phyloP scores from a whole-genome alignment of 2,797 vertebrate species.

The Carcharodon carcharias region DNA sequence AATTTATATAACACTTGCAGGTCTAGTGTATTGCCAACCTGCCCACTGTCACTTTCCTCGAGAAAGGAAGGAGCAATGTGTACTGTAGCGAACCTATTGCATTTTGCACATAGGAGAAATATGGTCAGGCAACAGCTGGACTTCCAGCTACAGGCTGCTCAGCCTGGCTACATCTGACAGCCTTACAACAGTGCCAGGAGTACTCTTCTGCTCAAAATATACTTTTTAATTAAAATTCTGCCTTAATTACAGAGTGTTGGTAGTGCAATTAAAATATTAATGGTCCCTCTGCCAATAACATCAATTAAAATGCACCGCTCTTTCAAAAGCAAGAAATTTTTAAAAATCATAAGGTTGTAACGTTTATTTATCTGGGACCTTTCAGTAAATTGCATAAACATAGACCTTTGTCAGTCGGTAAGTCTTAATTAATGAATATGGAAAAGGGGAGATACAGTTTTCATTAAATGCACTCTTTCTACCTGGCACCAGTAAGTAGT shows the following conservation, averaged over 20 bases:
- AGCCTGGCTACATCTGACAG: slow-evolving; percentile 19
- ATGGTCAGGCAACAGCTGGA: slow-evolving; percentile 14
- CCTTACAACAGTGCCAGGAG: not conserved
- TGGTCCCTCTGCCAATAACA: not conserved
- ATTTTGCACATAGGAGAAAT: not conserved
- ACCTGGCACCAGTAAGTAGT: not conserved
- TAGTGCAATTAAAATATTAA: slow-evolving; percentile 16
- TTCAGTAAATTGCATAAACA: not conserved
- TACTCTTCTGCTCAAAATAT: not conserved
- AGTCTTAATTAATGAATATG: not conserved
- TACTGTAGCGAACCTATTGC: not conserved
- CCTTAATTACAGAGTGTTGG: slow-evolving; percentile 23
- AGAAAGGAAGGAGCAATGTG: not conserved
- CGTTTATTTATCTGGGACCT: not conserved
- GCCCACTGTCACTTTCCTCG: not conserved
- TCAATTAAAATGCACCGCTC: not conserved
- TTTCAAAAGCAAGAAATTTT: not conserved
- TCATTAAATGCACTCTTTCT: not conserved
- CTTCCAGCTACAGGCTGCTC: not conserved
- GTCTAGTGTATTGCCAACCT: not conserved
- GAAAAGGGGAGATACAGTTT: not conserved
- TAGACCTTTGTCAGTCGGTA: not conserved
- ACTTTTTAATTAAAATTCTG: slow-evolving; percentile 27
- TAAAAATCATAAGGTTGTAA: not conserved
- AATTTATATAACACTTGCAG: not conserved